Conservation (phyloP, 35 echinoderm and acorn worm genomes). For the Heliocidaris erythrogramma region DNA sequence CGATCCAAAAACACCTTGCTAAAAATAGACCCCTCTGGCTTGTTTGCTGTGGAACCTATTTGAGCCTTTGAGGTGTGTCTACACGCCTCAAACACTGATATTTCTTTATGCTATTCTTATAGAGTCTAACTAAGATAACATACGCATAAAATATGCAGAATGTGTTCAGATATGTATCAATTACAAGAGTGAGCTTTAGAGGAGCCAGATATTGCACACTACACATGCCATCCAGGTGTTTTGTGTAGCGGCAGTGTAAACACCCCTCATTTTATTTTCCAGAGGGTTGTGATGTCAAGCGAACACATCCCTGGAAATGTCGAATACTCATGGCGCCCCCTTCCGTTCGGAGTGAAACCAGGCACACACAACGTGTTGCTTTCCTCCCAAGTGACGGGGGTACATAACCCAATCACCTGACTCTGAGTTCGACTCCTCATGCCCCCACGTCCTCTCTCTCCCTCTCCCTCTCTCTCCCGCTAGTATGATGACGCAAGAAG, state of each 20-base stretch:
- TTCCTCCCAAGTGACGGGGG: background rate
- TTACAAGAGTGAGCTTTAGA: too few relatives aligned
- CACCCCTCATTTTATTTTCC: too few relatives aligned
- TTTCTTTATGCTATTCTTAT: background rate
- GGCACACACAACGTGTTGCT: background rate
- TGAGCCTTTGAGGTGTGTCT: background rate
- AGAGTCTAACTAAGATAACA: background rate
- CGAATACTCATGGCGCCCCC: slow-evolving; percentile 36
- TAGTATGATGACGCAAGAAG: slow-evolving; percentile 45
- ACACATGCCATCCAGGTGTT: too few relatives aligned
- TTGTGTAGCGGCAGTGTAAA: too few relatives aligned
- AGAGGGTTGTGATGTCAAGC: background rate
- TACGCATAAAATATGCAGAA: too few relatives aligned
- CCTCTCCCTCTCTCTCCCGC: background rate
- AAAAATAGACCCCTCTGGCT: background rate
- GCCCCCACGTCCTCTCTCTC: background rate
- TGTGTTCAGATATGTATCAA: too few relatives aligned
- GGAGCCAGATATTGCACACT: too few relatives aligned
- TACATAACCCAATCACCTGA: slow-evolving; percentile 27
- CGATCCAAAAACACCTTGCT: background rate
- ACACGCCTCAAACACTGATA: background rate
- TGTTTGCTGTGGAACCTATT: background rate
- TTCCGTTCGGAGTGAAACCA: slow-evolving; percentile 27
- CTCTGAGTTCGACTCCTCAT: background rate
- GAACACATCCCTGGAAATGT: slow-evolving; percentile 9